Base-by-base conservation (phyloP, 2,797 vertebrate genomes). In the Aulostomus chinensis region DNA sequence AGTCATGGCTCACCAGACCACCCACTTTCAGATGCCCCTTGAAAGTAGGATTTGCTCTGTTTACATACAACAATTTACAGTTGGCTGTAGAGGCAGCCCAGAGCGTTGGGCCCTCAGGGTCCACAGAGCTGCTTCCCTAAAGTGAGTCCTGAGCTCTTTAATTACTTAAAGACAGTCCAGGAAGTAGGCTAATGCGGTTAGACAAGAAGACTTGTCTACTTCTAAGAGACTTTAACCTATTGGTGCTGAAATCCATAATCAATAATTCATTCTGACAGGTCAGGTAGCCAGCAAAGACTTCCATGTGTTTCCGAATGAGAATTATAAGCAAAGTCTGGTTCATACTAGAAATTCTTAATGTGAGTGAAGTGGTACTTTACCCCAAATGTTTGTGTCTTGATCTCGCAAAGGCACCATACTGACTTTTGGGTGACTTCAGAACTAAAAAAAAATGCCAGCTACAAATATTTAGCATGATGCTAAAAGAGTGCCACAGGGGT, bases 131-230 rank as follows among this genome's bases (percentile, higher is more conserved):
- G 28, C 58, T 30, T 68, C 43, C 35, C 60, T 59, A 63, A 71
- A 43, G 68, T 42, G 71, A 54, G 38, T 52, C 52, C 58, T 68
- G 72, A 88, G 73, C 81, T 81, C 17, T 29, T 84, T 83, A 85
- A 75, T 83, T 73, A 84, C 73, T 83, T 82, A 75, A 43, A 68
- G 58, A 59, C 45, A 7, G 52, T 68, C 58, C 66, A 78, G 70
- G 72, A 85, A 81, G 69, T 78, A 76, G 77, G 73, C 56, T 83
- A 79, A 80, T 73, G 64, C 65, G 51, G 61, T 77, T 71, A 60
- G 80, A 81, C 71, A 73, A 31, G 35, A 62, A 38, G 68, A 52
- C 33, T 25, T 39, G 56, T 72, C 58, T 62, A 52, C 7, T 11
- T 18, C 13, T 26, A 63, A 65, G 39, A 28, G 25, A 49, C 35